Evolutionary conservation across 35 echinoderm and acorn worm genomes (phyloP).

Genomic region (Ophioderma brevispina): DNA sequence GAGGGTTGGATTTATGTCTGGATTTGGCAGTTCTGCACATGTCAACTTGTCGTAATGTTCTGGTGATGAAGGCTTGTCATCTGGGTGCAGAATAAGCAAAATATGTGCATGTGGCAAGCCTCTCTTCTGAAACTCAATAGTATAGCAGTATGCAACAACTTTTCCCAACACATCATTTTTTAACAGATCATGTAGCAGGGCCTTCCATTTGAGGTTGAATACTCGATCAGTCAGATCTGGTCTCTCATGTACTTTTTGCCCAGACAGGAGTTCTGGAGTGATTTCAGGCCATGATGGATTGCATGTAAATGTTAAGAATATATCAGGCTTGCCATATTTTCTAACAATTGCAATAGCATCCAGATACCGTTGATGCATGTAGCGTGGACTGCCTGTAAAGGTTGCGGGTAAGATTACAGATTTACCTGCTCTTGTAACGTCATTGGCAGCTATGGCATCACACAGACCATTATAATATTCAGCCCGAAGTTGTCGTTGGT

Average conservation of each 20-base stretch:
- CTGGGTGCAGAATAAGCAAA: slow-evolving; percentile 19
- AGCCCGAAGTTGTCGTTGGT: slow-evolving; percentile 7
- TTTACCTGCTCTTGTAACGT: neutral
- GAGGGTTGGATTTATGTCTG: neutral
- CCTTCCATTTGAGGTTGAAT: slow-evolving; percentile 31
- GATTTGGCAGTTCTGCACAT: slow-evolving; percentile 43
- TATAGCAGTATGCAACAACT: slow-evolving; percentile 26
- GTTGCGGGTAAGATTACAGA: slow-evolving; percentile 27
- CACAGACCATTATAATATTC: slow-evolving; percentile 16
- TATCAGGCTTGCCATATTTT: slow-evolving; percentile 33
- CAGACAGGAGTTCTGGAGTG: neutral
- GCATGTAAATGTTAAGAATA: slow-evolving; percentile 47
- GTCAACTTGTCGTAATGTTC: slow-evolving; percentile 26
- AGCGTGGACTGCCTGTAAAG: slow-evolving; percentile 25
- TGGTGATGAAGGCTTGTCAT: slow-evolving; percentile 11
- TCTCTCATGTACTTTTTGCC: slow-evolving; percentile 16
- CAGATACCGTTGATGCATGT: neutral
- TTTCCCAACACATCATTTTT: slow-evolving; percentile 32
- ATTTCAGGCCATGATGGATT: slow-evolving; percentile 66
- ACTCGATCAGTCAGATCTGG: slow-evolving; percentile 36
- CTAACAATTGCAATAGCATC: slow-evolving; percentile 43
- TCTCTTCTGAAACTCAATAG: slow-evolving; percentile 48
- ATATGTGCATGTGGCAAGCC: slow-evolving; percentile 52
- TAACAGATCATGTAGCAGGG: slow-evolving; percentile 18
- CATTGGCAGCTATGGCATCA: slow-evolving; percentile 15